Evolutionary conservation across 2,113 vertebrate species (phyloP).

Genomic region (Propithecus coquereli): DNA sequence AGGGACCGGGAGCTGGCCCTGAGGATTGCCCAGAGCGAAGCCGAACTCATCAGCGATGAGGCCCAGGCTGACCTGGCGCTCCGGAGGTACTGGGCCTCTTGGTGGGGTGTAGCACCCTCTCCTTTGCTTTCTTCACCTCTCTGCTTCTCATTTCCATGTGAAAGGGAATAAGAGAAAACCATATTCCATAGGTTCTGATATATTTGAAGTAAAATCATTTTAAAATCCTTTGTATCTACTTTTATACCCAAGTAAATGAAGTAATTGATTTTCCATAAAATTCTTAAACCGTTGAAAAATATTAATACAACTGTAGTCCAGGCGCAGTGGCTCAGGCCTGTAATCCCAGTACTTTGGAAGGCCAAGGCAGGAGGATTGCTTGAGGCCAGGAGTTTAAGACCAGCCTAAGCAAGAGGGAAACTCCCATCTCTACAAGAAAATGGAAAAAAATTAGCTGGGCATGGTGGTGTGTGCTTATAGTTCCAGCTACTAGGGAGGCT

Average conservation of each 20-base stretch:
- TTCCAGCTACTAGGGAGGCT: too few relatives aligned
- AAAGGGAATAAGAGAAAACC: background rate
- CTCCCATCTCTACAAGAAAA: too few relatives aligned
- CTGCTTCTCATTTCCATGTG: background rate
- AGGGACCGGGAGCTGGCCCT: constrained; percentile 95
- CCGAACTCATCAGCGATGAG: constrained; percentile 95
- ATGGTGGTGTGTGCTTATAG: too few relatives aligned
- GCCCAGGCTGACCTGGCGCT: constrained; percentile 82
- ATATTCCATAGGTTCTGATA: background rate
- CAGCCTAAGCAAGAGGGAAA: too few relatives aligned
- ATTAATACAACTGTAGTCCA: background rate
- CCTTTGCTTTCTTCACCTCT: background rate
- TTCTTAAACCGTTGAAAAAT: background rate
- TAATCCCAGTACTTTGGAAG: too few relatives aligned
- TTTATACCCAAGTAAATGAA: background rate
- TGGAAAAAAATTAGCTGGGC: too few relatives aligned
- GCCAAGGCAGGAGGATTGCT: too few relatives aligned
- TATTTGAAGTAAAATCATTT: background rate
- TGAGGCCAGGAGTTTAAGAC: too few relatives aligned
- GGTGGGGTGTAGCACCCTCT: fast-evolving
- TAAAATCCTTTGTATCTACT: background rate
- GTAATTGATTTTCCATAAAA: background rate
- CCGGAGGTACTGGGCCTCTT: constrained; percentile 87
- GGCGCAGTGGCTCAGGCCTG: too few relatives aligned
- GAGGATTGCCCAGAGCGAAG: constrained; percentile 94